Evolutionary conservation across 1,140 invertebrate species (phyloP), one percentile per base, ranked within the genome.

Genomic region (Cotesia vestalis): DNA sequence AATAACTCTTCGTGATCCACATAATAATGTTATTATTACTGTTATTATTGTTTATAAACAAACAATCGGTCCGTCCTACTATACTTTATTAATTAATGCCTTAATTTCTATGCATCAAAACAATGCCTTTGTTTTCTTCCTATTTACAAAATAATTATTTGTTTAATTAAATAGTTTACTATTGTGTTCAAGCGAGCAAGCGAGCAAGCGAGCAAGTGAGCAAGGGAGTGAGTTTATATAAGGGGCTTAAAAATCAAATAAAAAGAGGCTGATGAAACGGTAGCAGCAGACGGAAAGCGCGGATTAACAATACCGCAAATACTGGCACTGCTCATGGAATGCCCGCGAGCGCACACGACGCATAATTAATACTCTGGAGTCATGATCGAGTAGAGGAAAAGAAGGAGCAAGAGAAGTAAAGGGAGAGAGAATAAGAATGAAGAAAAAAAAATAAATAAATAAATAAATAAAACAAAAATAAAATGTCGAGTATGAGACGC

Each of bases 291-390:
- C 75, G 80, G 76, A 81, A 80, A 83, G 77, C 81, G 80, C 78
- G 83, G 83, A 85, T 86, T 84, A 86, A 86, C 84, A 86, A 86
- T 84, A 82, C 81, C 79, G 83, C 83, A 84, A 84, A 86, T 85
- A 84, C 84, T 84, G 83, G 82, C 83, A 81, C 66, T 53, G 78
- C 80, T 78, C 76, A 77, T 80, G 82, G 85, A 84, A 86, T 85
- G 84, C 82, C 81, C 82, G 82, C 83, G 80, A 82, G 82, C 83
- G 79, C 80, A 80, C 80, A 82, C 76, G 79, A 78, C 82, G 85
- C 84, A 87, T 86, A 87, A 87, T 87, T 86, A 87, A 86, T 86
- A 84, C 84, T 81, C 73, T 69, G 36, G 66, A 77, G 62, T 53
- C 52, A 71, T 12, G 14, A 52, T 40, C 57, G 11, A n/a, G 52